Evolutionary conservation across 2,113 vertebrate species (phyloP).

Genomic region (Tragulus kanchil): DNA sequence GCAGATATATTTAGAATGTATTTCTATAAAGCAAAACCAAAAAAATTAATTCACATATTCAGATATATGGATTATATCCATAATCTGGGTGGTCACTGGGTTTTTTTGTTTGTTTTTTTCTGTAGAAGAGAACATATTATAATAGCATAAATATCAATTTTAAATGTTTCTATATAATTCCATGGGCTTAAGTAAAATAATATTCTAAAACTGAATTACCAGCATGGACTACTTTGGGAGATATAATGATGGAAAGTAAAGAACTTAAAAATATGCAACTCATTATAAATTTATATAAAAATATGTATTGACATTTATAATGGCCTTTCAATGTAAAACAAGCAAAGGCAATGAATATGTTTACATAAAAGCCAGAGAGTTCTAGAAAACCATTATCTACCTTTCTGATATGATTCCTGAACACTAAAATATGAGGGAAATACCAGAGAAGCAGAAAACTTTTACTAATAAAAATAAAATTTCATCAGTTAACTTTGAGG

Average conservation of each 20-base stretch:
- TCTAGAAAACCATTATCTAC: background rate
- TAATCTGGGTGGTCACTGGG: too few species aligned
- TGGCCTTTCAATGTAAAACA: background rate
- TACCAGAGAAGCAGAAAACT: background rate
- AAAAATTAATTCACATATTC: background rate
- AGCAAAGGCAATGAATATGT: background rate
- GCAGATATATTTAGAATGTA: background rate
- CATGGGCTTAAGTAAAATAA: background rate
- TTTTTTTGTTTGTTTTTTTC: too few species aligned
- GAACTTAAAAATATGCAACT: background rate
- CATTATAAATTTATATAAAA: constrained; percentile 5
- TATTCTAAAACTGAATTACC: background rate
- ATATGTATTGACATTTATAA: background rate
- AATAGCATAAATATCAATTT: background rate
- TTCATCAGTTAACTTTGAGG: constrained; percentile 14
- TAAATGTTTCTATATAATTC: background rate
- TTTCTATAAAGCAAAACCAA: background rate
- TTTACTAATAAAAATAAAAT: background rate
- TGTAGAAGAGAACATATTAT: background rate
- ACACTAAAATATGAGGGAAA: background rate
- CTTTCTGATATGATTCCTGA: background rate
- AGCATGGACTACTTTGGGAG: background rate
- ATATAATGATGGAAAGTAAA: background rate
- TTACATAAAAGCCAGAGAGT: background rate
- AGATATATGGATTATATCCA: too few species aligned